These are phyloP conservation scores for Philypnodon macrostomus DNA, from an alignment of 2,797 vertebrate species.

Conservation along the genomic window DNA sequence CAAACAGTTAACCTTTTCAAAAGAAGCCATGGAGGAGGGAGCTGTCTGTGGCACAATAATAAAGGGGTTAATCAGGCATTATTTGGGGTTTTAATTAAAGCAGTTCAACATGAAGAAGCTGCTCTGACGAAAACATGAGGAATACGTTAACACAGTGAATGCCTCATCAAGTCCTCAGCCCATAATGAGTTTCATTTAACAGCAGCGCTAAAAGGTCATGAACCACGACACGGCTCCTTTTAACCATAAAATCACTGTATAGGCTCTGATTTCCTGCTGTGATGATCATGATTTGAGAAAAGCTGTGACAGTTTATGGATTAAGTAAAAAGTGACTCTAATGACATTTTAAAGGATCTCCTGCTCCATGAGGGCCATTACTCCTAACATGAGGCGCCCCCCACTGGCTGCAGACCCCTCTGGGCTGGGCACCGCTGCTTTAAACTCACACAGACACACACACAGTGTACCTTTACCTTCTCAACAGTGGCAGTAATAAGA, in stretches of 20 bases:
- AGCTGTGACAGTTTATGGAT: not conserved
- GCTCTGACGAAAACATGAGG: slow-evolving; percentile 33
- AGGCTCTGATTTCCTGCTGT: slow-evolving; percentile 22
- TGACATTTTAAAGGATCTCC: slow-evolving; percentile 1
- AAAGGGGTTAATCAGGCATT: slow-evolving; percentile 47
- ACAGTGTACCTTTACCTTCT: slow-evolving; percentile 47
- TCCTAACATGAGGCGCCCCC: slow-evolving; percentile 7
- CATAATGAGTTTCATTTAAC: slow-evolving; percentile 60
- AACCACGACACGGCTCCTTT: slow-evolving; percentile 34
- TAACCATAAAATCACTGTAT: slow-evolving; percentile 37
- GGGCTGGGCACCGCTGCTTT: slow-evolving; percentile 17
- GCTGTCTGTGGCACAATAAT: slow-evolving; percentile 35
- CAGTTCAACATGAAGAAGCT: slow-evolving; percentile 48
- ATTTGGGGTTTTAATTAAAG: slow-evolving; percentile 60
- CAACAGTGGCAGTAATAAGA: slow-evolving; percentile 73
- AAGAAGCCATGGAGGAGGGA: slow-evolving; percentile 10
- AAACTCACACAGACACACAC: slow-evolving; percentile 37
- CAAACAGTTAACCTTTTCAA: slow-evolving; percentile 29
- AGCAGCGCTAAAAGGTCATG: slow-evolving; percentile 52
- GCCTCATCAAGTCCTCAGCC: slow-evolving; percentile 38
- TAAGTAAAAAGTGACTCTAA: slow-evolving; percentile 2
- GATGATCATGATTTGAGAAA: slow-evolving; percentile 19
- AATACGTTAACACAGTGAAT: slow-evolving; percentile 41
- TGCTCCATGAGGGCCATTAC: slow-evolving; percentile 5
- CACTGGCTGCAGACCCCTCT: slow-evolving; percentile 6